phyloP scores from a whole-genome alignment of 2,797 vertebrate species.

The Bradypodion ventrale region DNA sequence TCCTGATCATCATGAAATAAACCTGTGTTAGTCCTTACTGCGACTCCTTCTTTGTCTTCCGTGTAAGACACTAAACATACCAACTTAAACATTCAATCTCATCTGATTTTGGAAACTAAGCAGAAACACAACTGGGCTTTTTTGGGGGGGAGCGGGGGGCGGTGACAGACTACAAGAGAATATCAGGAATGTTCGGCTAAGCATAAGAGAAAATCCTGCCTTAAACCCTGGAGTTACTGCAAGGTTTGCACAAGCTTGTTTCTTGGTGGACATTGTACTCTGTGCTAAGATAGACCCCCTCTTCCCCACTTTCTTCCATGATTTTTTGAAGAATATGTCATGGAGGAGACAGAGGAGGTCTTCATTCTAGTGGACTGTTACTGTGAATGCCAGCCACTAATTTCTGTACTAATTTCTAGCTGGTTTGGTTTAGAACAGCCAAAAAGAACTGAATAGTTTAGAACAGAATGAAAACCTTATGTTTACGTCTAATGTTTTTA shows the following conservation, averaged over 20 bases:
- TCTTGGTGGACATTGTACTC: neutral
- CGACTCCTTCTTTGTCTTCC: no score
- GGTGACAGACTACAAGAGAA: no score
- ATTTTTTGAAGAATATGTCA: neutral
- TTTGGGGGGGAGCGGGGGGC: no score
- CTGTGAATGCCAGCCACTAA: neutral
- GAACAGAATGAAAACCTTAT: slow-evolving; percentile 17
- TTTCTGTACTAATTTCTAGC: neutral
- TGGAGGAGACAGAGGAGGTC: neutral
- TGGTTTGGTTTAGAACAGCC: slow-evolving; percentile 18
- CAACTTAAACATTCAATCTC: no score
- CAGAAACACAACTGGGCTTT: neutral
- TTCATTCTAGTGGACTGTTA: neutral
- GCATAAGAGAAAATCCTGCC: no score
- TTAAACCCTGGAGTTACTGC: no score
- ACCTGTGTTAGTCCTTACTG: no score
- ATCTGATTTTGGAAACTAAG: neutral
- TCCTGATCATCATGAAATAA: no score
- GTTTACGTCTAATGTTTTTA: neutral
- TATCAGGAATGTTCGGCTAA: no score
- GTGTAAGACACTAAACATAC: no score
- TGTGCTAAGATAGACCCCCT: neutral
- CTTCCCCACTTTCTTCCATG: neutral
- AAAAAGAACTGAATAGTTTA: neutral
- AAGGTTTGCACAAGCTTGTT: no score